These are phyloP conservation scores for Chaetura pelagica DNA, from an alignment of 2,113 vertebrate genomes.

Conservation along the genomic window DNA sequence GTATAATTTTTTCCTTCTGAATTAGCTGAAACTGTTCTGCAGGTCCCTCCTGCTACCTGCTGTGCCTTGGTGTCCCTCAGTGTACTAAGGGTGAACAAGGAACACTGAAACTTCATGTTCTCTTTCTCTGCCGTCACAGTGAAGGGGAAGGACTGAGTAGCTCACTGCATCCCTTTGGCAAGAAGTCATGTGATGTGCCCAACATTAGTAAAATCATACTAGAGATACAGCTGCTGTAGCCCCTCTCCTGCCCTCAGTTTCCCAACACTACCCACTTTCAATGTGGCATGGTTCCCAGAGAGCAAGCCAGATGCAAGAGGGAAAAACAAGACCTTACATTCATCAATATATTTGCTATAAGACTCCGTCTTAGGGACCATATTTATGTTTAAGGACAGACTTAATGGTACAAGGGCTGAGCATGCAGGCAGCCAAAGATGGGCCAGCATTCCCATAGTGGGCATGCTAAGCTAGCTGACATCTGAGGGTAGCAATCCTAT, in stretches of 20 bases:
- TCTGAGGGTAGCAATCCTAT: background rate
- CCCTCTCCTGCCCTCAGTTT: background rate
- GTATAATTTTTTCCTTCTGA: fast-evolving
- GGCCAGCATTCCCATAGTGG: background rate
- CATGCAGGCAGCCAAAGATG: background rate
- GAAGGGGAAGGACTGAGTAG: background rate
- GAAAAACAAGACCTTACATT: background rate
- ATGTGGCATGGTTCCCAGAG: background rate
- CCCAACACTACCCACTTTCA: background rate
- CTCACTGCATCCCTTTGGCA: background rate
- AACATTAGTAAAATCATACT: background rate
- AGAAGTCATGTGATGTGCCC: background rate
- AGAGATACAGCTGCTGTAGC: background rate
- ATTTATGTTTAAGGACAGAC: background rate
- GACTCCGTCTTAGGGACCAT: background rate
- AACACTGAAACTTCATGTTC: background rate
- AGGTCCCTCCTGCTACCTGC: no score
- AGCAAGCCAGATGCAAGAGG: fast-evolving
- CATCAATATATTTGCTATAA: background rate
- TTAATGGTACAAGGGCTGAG: background rate
- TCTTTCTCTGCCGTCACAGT: background rate
- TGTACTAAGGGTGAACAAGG: fast-evolving
- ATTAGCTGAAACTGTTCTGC: background rate
- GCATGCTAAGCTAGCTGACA: background rate
- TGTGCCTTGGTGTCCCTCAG: background rate